Percentiles rank a stretch among this genome's conserved stretches.
Evolutionary conservation across 2,113 vertebrate species (phyloP).

Genomic region (Grammomys surdaster): DNA sequence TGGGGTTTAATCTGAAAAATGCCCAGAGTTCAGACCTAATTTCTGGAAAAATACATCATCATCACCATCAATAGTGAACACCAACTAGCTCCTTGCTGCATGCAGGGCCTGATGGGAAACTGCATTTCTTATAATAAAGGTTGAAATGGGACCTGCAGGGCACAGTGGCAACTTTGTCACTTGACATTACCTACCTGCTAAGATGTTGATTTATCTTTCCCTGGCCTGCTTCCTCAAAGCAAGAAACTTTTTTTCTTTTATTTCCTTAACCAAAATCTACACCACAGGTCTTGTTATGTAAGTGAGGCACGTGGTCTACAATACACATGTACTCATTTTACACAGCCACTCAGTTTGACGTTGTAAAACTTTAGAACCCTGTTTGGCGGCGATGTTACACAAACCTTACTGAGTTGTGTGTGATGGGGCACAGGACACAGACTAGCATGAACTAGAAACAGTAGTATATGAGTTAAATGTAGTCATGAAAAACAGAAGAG

Average conservation of each 20-base stretch:
- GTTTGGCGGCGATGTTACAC: background rate
- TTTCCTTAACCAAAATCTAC: slow-evolving; percentile 38
- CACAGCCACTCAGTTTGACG: slow-evolving; percentile 31
- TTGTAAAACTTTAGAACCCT: background rate
- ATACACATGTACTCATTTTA: background rate
- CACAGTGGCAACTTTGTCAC: slow-evolving; percentile 53
- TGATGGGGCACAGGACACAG: background rate
- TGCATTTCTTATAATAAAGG: slow-evolving; percentile 63
- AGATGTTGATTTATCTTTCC: slow-evolving; percentile 70
- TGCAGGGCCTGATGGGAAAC: slow-evolving; percentile 55
- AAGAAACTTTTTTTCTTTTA: background rate
- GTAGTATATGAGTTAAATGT: background rate
- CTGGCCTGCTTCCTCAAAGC: slow-evolving; percentile 21
- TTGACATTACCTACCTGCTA: slow-evolving; percentile 61
- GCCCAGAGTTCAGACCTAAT: slow-evolving; percentile 63
- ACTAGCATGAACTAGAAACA: background rate
- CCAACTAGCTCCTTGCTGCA: slow-evolving; percentile 42
- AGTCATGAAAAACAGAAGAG: background rate
- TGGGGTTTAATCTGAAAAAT: slow-evolving; percentile 54
- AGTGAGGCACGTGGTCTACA: background rate
- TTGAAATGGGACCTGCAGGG: slow-evolving; percentile 54
- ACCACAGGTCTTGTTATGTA: slow-evolving; percentile 35
- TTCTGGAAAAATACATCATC: slow-evolving; percentile 71
- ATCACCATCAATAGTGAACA: slow-evolving; percentile 49
- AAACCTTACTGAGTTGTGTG: background rate